Evolutionary conservation across 2,888 invertebrate species (phyloP).

Genomic region (Dromius quadrimaculatus): DNA sequence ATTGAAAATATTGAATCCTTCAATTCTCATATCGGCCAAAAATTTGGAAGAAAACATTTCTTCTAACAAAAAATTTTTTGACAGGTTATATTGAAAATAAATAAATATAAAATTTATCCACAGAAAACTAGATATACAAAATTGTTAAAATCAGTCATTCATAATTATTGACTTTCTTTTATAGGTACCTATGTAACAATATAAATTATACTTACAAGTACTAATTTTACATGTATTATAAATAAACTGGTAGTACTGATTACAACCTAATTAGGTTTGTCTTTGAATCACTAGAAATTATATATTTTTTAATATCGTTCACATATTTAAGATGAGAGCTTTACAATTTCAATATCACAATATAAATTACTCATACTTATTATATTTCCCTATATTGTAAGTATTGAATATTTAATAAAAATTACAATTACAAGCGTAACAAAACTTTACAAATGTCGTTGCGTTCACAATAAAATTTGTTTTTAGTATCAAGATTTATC

Average conservation of each 20-base stretch:
- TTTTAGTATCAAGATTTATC: constrained; percentile 22
- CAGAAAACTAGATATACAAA: constrained; percentile 3
- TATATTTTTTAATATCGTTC: constrained; percentile 20
- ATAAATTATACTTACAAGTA: constrained; percentile 42
- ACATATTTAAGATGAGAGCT: constrained; percentile 43
- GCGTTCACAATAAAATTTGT: constrained; percentile 20
- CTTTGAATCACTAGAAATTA: constrained; percentile 19
- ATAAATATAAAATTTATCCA: background rate
- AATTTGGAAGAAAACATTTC: constrained; percentile 36
- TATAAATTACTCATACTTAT: constrained; percentile 27
- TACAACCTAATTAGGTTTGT: constrained; percentile 33
- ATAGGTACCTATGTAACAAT: too few relatives aligned
- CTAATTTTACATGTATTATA: constrained; percentile 10
- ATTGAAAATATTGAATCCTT: constrained; percentile 6
- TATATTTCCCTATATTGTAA: constrained; percentile 4
- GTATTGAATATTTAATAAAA: constrained; percentile 1
- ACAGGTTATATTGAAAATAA: constrained; percentile 27
- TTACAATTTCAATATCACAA: constrained; percentile 26
- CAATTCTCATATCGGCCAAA: constrained; percentile 33
- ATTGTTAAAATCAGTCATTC: background rate
- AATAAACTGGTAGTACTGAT: constrained; percentile 40
- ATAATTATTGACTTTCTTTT: background rate
- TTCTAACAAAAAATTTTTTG: constrained; percentile 33
- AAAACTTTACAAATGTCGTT: constrained; percentile 16
- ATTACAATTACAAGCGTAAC: constrained; percentile 19